phyloP scores from a whole-genome alignment of 1,140 invertebrate species.

The Drosophila pectinifera region DNA sequence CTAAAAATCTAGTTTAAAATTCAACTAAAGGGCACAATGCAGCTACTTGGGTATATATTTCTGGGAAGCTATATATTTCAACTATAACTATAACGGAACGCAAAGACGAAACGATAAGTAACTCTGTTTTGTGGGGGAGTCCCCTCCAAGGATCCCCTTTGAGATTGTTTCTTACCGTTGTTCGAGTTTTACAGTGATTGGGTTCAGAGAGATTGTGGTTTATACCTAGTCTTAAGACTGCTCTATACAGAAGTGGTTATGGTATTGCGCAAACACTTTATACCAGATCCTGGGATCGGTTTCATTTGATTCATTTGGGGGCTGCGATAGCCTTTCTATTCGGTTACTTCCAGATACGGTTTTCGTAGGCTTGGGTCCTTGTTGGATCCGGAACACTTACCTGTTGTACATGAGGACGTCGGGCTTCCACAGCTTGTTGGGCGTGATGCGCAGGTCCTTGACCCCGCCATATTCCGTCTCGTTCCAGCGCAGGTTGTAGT shows the following conservation, averaged over 20 bases:
- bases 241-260: conserved; percentile 21
- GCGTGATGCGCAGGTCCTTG: conserved; percentile 96
- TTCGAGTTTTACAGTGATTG: conserved; percentile 35
- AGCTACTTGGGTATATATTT: conserved; percentile 49
- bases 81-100: conserved; percentile 45
- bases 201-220: conserved; percentile 31
- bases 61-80: conserved; percentile 10
- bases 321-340: conserved; percentile 52
- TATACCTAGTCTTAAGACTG: conserved; percentile 31
- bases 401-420: conserved; percentile 99
- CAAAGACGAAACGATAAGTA: conserved; percentile 47
- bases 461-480: conserved; percentile 96
- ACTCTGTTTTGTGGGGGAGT: conserved; percentile 8
- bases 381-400: conserved; percentile 87
- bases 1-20: conserved; percentile 30
- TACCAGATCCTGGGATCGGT: conserved; percentile 46
- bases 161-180: conserved; percentile 56
- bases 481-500: conserved; percentile 98
- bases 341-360: conserved; percentile 19
- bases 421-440: conserved; percentile 98
- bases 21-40: conserved; percentile 69
- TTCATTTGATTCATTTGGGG: conserved; percentile 39
- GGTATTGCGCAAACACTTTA: conserved; percentile 58
- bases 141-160: conserved; percentile 3
- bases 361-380: background rate